Base-by-base conservation (phyloP, 1,140 invertebrate genomes). In the Drosophila trapezifrons region DNA sequence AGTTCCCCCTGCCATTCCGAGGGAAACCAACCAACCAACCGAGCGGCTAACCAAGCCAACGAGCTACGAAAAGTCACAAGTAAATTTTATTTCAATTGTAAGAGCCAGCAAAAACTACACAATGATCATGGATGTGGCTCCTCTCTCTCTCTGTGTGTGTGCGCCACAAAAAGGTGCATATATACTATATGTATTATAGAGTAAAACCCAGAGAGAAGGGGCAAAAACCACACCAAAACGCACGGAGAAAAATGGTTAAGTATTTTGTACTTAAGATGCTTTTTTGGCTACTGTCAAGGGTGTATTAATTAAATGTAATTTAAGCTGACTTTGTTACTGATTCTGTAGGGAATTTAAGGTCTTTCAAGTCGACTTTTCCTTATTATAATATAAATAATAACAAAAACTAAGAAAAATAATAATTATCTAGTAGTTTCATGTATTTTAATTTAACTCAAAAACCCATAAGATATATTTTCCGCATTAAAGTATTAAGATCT, bases 41-140 rank as follows among this genome's bases (percentile, higher is more conserved):
- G 38, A 82, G 70, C 71, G 66, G 60, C 75, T 58, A 83, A 59
- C 79, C 76, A 82, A 81, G 56, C 73, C 74, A 78, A 82, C 83
- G 45, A 72, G 59, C 84, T 63, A 80, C 83, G 80, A 89, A 89
- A 89, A 89, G 80, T 89, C 84, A 90, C 74, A 89, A 89, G 84
- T 89, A 89, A 89, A 89, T 89, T 89, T 89, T 89, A 89, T 89
- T 89, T 89, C 84, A 89, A 89, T 89, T 89, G 84, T 90, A 73
- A 84, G 77, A 87, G 84, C 51, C 69, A 80, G 77, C 80, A 87
- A 87, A 84, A 89, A 89, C 76, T 80, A 59, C 72, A 69, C 71
- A 74, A 54, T 66, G 52, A 76, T 62, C 52, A 62, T 74, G 62
- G 49, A 18, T 62, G 67, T 59, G 65, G 38, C 52, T 32, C 32